These are phyloP conservation scores for Apeltes quadracus DNA, from an alignment of 2,113 vertebrate species.

Conservation along the genomic window DNA sequence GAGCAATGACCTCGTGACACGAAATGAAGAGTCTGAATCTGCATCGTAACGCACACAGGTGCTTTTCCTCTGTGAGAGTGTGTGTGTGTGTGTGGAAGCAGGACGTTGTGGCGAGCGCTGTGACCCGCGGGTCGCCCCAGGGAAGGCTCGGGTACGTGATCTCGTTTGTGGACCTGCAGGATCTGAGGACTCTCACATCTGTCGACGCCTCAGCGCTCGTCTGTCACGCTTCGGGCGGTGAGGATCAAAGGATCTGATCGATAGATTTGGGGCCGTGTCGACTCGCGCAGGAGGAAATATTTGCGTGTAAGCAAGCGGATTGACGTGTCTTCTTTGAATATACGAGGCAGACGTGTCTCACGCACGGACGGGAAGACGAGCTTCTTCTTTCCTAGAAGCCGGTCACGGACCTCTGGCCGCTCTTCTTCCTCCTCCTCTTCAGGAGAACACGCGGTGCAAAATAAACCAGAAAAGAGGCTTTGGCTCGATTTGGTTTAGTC, in stretches of 20 bases:
- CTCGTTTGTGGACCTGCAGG: slow-evolving; percentile 45
- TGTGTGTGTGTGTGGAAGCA: background rate
- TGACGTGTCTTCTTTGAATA: background rate
- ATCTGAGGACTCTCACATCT: slow-evolving; percentile 67
- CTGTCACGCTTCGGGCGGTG: slow-evolving; percentile 62
- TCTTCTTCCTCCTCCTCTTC: too few relatives aligned
- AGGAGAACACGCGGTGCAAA: too few relatives aligned
- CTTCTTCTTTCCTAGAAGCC: too few relatives aligned
- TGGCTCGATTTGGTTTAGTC: too few relatives aligned
- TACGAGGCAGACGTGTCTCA: too few relatives aligned
- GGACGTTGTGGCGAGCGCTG: slow-evolving; percentile 23
- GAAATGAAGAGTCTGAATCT: too few relatives aligned
- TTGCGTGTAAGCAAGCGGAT: background rate
- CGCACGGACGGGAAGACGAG: background rate
- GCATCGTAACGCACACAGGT: background rate
- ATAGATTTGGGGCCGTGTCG: slow-evolving; percentile 43
- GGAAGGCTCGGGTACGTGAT: slow-evolving; percentile 58
- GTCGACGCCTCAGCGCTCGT: slow-evolving; percentile 69
- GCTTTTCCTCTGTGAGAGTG: background rate
- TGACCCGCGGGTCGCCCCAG: slow-evolving; percentile 53
- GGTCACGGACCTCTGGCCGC: too few relatives aligned
- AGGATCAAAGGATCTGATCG: slow-evolving; percentile 20
- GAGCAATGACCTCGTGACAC: background rate
- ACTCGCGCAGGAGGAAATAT: slow-evolving; percentile 22
- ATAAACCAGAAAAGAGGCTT: too few relatives aligned